Conservation (phyloP, 2,797 vertebrate genomes). For the Sebastes jordani region DNA sequence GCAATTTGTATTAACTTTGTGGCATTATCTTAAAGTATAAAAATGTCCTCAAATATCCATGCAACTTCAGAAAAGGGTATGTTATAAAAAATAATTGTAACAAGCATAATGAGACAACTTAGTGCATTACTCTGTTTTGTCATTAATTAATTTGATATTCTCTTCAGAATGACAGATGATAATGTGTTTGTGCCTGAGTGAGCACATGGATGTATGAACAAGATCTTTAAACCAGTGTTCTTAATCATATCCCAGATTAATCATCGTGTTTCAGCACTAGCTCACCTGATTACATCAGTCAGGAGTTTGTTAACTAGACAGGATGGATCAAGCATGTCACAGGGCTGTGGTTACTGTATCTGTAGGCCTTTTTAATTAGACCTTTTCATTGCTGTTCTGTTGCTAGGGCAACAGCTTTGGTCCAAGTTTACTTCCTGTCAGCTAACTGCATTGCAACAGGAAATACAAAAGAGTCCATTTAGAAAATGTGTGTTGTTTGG, state of each 20-base stretch:
- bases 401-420: background rate
- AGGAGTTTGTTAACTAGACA: no score
- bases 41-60: background rate
- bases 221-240: background rate
- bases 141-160: background rate
- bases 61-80: background rate
- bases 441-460: no score
- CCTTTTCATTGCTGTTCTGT: no score
- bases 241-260: background rate
- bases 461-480: no score
- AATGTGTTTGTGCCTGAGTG: background rate
- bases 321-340: no score
- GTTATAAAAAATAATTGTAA: background rate
- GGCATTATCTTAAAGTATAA: background rate
- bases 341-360: no score
- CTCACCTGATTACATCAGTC: no score
- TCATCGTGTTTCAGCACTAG: no score
- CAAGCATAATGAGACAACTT: background rate
- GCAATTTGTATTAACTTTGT: background rate
- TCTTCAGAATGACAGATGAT: background rate
- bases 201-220: background rate
- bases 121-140: background rate
- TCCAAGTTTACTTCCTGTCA: no score
- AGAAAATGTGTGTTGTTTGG: background rate
- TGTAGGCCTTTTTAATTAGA: no score